A percentile compares a stretch with the other conserved stretches of the same genome.
Conservation (phyloP, 2,797 vertebrate species). For the Pyrocephalus nanus region DNA sequence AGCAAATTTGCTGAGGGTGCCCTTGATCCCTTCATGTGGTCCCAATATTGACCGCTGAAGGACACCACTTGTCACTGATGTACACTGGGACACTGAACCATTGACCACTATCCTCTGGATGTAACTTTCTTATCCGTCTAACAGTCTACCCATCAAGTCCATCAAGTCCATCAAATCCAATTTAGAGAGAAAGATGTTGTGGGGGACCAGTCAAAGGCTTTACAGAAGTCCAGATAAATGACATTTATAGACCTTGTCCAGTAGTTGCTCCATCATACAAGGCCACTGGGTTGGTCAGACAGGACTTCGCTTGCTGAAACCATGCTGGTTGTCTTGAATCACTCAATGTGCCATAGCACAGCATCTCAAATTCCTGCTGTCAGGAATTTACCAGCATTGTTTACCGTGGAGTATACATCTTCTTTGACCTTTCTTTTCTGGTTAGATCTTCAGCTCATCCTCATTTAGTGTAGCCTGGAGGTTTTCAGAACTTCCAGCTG, state of each 20-base stretch:
- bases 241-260: background rate
- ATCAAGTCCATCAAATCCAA: background rate
- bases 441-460: background rate
- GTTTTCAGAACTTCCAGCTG: background rate
- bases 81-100: background rate
- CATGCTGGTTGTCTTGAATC: background rate
- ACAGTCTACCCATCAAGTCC: background rate
- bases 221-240: background rate
- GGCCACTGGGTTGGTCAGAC: background rate
- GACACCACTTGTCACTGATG: background rate
- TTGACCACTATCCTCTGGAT: background rate
- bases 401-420: background rate
- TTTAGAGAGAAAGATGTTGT: background rate
- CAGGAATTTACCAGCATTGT: background rate
- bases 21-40: fast-evolving
- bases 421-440: background rate
- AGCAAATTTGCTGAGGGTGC: background rate
- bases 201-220: background rate
- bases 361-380: background rate
- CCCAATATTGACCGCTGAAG: background rate
- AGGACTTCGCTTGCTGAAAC: background rate
- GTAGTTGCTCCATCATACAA: background rate
- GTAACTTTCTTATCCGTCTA: background rate
- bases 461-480: background rate
- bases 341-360: background rate